These are phyloP conservation scores for Hemibagrus wyckioides DNA, from an alignment of 2,113 vertebrate genomes.

Conservation along the genomic window DNA sequence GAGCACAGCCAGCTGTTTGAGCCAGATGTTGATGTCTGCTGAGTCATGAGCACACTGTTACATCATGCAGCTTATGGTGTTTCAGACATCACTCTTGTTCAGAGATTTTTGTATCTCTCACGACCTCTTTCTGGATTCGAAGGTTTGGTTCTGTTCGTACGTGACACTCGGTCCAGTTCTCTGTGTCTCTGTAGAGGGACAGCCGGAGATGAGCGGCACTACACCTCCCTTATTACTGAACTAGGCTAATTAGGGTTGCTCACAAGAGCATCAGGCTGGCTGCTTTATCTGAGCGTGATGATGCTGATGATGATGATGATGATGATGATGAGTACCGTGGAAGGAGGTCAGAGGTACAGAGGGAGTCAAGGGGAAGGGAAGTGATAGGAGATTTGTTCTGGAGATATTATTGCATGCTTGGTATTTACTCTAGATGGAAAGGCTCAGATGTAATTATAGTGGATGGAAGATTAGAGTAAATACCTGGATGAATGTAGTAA, in stretches of 20 bases:
- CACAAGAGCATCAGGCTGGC: conserved; percentile 29
- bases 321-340: conserved; percentile 39
- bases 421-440: not conserved
- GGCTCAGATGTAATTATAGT: not conserved
- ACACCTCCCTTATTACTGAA: conserved; percentile 39
- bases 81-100: not conserved
- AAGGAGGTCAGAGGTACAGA: conserved; percentile 23
- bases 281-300: conserved; percentile 38
- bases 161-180: not conserved
- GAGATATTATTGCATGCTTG: not conserved
- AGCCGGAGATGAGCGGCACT: conserved; percentile 9
- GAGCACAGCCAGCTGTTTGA: conserved; percentile 11
- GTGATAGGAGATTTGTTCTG: not conserved
- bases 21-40: not conserved
- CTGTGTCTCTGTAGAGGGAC: not conserved
- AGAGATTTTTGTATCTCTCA: not conserved
- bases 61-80: not conserved
- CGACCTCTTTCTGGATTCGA: not conserved
- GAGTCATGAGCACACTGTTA: not conserved
- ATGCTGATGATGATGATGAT: too few species aligned
- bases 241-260: conserved; percentile 45
- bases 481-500: not conserved
- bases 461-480: not conserved
- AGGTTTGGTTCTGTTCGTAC: not conserved
- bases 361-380: not conserved